Base-by-base conservation (phyloP, 2,888 invertebrate genomes). In the Dorcus parallelipipedus region DNA sequence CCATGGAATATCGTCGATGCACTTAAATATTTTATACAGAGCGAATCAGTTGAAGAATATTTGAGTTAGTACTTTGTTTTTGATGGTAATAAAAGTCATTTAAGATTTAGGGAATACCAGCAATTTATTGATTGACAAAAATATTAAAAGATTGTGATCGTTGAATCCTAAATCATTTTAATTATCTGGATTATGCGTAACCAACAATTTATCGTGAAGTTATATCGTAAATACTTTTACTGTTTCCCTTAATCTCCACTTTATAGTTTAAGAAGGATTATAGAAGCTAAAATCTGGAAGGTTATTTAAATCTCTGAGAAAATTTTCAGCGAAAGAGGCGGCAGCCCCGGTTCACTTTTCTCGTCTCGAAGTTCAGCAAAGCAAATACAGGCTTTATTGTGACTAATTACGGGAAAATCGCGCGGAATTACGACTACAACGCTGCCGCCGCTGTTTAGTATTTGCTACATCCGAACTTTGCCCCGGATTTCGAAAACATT, bases 401-500 rank as follows among this genome's bases (percentile, higher is more conserved):
- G 53, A 58, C 58, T 58, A 58, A 58, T 58, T 58, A 54, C 58
- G 49, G 41, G 58, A 58, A 58, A 58, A 58, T 58, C 58, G 49
- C 39, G 38, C 58, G 53, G 42, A 49, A 58, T 52, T 49, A 48
- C 58, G 41, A 52, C 53, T 58, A 53, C 50, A 54, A 33, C 26
- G 26, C 26, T 50, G 54, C 54, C 50, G 54, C 53, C 54, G 58
- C 50, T 58, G 54, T 58, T 58, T 54, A 43, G 45, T 45, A 20
- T 23, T 45, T 23, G 45, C 45, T 45, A 45, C 45, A 45, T 45
- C 45, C 23, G 45, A 45, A 45, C 45, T 45, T 45, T 45, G 45
- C 14, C 17, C 20, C 17, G 23, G 45, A 45, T 45, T 45, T 45
- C 17, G 17, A 45, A 17, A 45, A 45, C 17, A 45, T 23, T 20